Conservation (phyloP, 2,797 vertebrate genomes). For the Notolepis coatsorum region DNA sequence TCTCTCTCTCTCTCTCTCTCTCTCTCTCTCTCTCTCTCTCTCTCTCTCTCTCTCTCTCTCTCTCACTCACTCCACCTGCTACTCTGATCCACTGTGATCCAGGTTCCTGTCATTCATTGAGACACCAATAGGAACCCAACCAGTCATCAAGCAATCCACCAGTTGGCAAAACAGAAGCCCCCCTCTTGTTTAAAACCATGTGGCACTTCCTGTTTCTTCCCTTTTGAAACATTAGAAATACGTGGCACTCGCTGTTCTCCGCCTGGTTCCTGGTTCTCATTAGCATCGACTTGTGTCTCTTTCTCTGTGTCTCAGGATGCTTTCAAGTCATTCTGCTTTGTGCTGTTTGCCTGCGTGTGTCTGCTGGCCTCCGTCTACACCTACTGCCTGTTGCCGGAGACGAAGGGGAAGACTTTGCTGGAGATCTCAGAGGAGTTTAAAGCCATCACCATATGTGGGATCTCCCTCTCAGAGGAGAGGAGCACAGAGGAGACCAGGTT, state of each 20-base stretch:
- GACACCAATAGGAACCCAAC: no score
- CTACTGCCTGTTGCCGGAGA: conserved; percentile 80
- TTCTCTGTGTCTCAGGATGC: conserved; percentile 53
- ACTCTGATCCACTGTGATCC: no score
- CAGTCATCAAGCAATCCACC: no score
- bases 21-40: no score
- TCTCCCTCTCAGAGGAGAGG: conserved; percentile 23
- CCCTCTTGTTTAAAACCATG: no score
- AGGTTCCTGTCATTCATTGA: no score
- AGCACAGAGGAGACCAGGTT: conserved; percentile 68
- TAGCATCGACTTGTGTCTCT: background rate
- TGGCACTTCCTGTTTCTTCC: no score
- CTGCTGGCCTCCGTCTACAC: conserved; percentile 63
- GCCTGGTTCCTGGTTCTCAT: background rate
- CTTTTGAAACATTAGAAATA: background rate
- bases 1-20: no score
- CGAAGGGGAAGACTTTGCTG: conserved; percentile 78
- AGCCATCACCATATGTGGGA: conserved; percentile 65
- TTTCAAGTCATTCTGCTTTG: conserved; percentile 68
- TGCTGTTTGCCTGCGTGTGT: conserved; percentile 67
- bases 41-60: no score
- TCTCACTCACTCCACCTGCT: no score
- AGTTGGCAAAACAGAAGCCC: no score
- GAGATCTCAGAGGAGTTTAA: conserved; percentile 76
- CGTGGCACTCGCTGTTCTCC: background rate